Percentiles rank a stretch among this genome's conserved stretches.
Evolutionary conservation across 2,113 vertebrate species (phyloP).

Genomic region (Erythrocercus mccallii): DNA sequence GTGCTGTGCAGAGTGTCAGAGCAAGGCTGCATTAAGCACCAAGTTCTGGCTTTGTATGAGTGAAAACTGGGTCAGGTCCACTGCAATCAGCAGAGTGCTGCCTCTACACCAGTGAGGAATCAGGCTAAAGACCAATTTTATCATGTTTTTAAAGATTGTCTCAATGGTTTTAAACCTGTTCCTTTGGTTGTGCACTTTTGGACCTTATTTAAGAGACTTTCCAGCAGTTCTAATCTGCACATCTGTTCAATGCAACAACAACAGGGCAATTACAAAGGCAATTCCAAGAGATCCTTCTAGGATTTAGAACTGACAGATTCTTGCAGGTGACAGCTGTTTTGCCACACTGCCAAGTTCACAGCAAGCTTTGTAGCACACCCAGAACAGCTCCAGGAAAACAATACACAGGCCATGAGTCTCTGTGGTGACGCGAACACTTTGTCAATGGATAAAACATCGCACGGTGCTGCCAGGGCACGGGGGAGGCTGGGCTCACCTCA

Average conservation of each 20-base stretch:
- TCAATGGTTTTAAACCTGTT: neutral
- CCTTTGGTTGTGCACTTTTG: neutral
- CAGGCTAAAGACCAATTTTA: neutral
- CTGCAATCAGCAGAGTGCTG: neutral
- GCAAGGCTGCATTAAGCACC: neutral
- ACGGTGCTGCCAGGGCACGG: neutral
- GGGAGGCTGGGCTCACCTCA: neutral
- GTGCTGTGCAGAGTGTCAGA: neutral
- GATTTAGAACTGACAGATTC: neutral
- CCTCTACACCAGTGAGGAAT: neutral
- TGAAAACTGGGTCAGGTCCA: neutral
- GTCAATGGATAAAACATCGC: neutral
- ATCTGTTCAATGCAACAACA: constrained; percentile 5
- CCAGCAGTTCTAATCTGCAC: neutral
- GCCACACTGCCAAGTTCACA: neutral
- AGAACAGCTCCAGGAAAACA: neutral
- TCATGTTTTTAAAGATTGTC: neutral
- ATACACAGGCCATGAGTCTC: neutral
- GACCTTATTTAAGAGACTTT: neutral
- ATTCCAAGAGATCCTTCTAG: neutral
- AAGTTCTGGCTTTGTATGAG: rapidly evolving
- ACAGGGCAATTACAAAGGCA: constrained; percentile 1
- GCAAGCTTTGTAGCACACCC: neutral
- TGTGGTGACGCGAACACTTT: neutral
- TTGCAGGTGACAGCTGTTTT: constrained; percentile 53